These are phyloP conservation scores for Microctonus hyperodae DNA, from an alignment of 2,888 invertebrate genomes.

Conservation along the genomic window DNA sequence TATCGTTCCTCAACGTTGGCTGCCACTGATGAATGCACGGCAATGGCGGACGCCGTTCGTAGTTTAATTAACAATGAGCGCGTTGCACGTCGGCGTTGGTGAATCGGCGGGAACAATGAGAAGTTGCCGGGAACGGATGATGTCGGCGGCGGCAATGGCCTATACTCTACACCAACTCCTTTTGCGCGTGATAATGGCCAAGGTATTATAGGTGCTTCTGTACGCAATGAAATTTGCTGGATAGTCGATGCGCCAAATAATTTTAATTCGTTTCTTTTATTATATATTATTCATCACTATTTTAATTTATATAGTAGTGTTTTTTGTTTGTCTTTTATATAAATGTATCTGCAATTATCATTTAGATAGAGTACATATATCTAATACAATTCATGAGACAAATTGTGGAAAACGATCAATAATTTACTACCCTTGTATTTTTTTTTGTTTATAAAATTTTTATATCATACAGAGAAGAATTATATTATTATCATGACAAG, in stretches of 20 bases:
- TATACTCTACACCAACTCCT: not conserved
- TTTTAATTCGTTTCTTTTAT: not conserved
- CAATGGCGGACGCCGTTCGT: conserved; percentile 35
- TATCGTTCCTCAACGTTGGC: conserved; percentile 22
- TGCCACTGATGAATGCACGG: conserved; percentile 16
- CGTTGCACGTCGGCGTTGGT: conserved; percentile 42
- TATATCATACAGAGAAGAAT: no score
- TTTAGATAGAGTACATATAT: no score
- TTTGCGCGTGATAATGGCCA: conserved; percentile 12
- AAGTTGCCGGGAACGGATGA: conserved; percentile 52
- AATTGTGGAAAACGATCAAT: no score
- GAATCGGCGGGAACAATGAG: conserved; percentile 56
- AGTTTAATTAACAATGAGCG: conserved; percentile 44
- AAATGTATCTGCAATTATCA: no score
- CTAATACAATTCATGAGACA: no score
- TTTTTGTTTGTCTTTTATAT: no score
- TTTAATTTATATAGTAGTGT: no score
- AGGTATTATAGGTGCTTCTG: conserved; percentile 8
- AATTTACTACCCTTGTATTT: no score
- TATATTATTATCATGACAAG: no score
- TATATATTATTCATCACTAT: no score
- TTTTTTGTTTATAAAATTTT: no score
- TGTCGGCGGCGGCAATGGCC: conserved; percentile 11
- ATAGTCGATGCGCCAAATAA: not conserved
- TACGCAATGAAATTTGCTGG: not conserved